Base-by-base conservation (phyloP, 2,797 vertebrate species). In the Hybognathus amarus region DNA sequence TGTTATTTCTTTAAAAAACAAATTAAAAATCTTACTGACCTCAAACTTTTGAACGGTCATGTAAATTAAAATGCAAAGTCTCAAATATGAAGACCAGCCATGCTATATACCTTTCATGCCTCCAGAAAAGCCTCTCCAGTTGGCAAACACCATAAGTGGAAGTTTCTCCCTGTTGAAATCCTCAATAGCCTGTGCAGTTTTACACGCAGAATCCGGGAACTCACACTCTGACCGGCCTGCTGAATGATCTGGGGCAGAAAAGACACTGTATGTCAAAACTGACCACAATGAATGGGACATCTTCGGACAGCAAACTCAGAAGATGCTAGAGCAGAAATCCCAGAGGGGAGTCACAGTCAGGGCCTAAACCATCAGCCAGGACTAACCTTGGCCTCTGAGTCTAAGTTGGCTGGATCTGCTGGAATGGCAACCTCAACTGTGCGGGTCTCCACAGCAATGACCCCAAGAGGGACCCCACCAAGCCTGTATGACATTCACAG, bases 151-250 rank as follows among this genome's bases (percentile, higher is more conserved):
- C 89, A 99, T 95, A 68, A 99, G 93, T 0, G 98, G 97, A 71
- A 99, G 90, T 30, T 71, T 92, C 82, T 99, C 98, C 0, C 92
- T 95, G 91, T 95, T 96, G 90, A 99, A 98, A 89, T 99, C 98
- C 56, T 85, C 92, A 84, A 99, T 97, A 0, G 93, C 97, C 91
- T 99, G 98, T 42, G 97, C 96, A 0, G 98, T 99, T 92, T 99
- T 99, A 90, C 97, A 99, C 76, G 98, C 97, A 0, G 98, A 99
- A 86, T 99, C 98, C 13, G 98, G 97, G 82, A 98, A 98, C 98
- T n/a, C 98, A 99, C 86, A 99, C 98, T 91, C n/a, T 99, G 98
- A 5, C 98, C 98, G 0, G 98, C 98, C 91, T 99, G 98, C 91
- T 98, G 97, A 88, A 97, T 87, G 33, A 98, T 93, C 98, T 99